phyloP scores from a whole-genome alignment of 2,888 invertebrate species.

The Chaetogeoica ovagalla region DNA sequence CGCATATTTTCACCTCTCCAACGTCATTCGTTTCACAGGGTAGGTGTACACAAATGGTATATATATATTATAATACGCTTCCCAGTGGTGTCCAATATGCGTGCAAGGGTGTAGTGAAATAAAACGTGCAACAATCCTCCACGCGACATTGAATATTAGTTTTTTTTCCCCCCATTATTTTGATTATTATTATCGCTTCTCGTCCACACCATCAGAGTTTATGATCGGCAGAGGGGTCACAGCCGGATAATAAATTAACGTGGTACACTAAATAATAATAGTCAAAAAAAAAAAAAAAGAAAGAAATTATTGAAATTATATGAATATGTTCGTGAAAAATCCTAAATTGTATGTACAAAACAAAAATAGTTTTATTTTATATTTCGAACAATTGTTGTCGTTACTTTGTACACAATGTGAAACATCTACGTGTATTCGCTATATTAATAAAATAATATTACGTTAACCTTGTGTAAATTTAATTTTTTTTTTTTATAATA shows the following conservation, averaged over 20 bases:
- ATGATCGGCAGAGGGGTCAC: constrained; percentile 22
- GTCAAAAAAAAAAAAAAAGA: constrained; percentile 18
- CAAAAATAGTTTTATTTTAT: no score
- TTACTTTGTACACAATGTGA: no score
- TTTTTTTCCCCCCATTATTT: not conserved
- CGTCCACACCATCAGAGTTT: constrained; percentile 3
- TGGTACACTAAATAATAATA: constrained; percentile 8
- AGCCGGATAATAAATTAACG: constrained; percentile 38
- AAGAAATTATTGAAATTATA: constrained; percentile 23
- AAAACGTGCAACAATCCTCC: not conserved
- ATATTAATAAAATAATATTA: no score
- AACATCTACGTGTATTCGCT: no score
- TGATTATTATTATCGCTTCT: not conserved
- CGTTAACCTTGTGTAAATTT: no score
- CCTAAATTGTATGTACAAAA: not conserved
- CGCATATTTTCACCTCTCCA: not conserved
- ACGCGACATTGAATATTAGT: constrained; percentile 27
- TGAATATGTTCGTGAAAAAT: not conserved
- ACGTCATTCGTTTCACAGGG: constrained; percentile 16
- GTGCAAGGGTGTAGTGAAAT: not conserved
- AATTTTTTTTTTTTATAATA: no score
- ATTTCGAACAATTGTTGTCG: no score
- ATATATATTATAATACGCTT: not conserved
- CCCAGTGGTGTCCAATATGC: not conserved
- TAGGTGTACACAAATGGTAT: not conserved